Evolutionary conservation across 2,888 invertebrate genomes (phyloP), one percentile per base, ranked within the genome.

Genomic region (Frankliniella intonsa): DNA sequence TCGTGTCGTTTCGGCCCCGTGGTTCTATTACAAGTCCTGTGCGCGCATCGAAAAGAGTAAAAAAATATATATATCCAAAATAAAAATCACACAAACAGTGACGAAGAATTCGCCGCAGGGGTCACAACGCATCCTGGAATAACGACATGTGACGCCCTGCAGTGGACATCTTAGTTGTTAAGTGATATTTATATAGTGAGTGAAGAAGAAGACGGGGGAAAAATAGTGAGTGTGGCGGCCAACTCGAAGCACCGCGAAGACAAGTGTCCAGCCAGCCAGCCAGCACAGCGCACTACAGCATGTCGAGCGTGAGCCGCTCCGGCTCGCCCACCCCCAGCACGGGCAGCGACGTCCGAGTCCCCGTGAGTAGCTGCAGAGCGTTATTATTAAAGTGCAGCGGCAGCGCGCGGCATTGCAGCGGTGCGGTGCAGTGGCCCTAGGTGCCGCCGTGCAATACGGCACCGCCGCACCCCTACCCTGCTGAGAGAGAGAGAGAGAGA

Each of bases 191-290:
- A 14, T 55, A 19, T 7, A 55, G 55, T 55, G 55, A 55, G 55
- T 55, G 55, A 14, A 19, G 55, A 19, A 19, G 12, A 55, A 19
- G n/a, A n/a, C n/a, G n/a, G n/a, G n/a, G 55, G 17, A 14, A 55
- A 19, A 55, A 55, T 38, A 38, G 38, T 38, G 38, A 38, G 38
- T 38, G 38, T 38, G 38, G 38, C 38, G 38, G 55, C 3, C 25
- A 25, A 76, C 69, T n/a, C 69, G 25, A 76, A 76, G 69, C 69
- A 76, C 69, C 25, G 55, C 62, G 19, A 17, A 22, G n/a, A 9
- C 69, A 69, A 69, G 69, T 76, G 69, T 9, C 69, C n/a, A 69
- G 69, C n/a, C n/a, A n/a, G n/a, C n/a, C n/a, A n/a, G n/a, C n/a
- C n/a, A 19, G 55, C 19, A 38, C 38, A 38, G 38, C 38, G 5